Percentiles rank a stretch among this genome's conserved stretches.
Conservation (phyloP, 2,113 vertebrate species). For the Cephalopholis sonnerati region DNA sequence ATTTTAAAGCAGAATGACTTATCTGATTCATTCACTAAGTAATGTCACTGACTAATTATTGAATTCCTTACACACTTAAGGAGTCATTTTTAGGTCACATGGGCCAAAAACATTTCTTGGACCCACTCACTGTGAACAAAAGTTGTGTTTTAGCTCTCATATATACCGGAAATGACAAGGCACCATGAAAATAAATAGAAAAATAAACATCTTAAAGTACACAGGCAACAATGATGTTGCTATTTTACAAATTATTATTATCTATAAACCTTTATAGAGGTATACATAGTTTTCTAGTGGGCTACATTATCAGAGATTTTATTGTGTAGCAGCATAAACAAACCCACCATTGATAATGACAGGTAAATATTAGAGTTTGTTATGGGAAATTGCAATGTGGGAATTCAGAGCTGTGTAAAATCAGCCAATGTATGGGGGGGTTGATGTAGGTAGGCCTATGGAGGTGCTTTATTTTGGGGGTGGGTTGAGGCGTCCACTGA, state of each 20-base stretch:
- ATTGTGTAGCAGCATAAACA: slow-evolving; percentile 4
- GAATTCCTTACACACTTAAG: neutral
- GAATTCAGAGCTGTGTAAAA: slow-evolving; percentile 19
- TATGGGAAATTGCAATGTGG: neutral
- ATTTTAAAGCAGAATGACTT: neutral
- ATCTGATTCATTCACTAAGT: neutral
- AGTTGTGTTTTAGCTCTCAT: neutral
- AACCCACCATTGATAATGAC: neutral
- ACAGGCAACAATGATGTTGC: neutral
- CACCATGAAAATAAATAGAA: neutral
- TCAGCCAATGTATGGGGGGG: neutral
- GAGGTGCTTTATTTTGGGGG: slow-evolving; percentile 17
- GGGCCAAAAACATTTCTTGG: neutral
- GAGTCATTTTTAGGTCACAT: neutral
- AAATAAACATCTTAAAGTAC: neutral
- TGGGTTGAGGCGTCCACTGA: neutral
- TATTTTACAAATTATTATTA: neutral
- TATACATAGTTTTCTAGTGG: neutral
- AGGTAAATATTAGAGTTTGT: neutral
- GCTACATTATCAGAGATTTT: neutral
- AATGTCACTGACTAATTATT: neutral
- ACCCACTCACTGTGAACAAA: neutral
- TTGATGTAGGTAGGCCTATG: neutral
- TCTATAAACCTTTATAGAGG: neutral
- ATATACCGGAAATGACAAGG: neutral